Evolutionary conservation across 2,113 vertebrate species (phyloP).

Genomic region (Corynorhinus townsendii): DNA sequence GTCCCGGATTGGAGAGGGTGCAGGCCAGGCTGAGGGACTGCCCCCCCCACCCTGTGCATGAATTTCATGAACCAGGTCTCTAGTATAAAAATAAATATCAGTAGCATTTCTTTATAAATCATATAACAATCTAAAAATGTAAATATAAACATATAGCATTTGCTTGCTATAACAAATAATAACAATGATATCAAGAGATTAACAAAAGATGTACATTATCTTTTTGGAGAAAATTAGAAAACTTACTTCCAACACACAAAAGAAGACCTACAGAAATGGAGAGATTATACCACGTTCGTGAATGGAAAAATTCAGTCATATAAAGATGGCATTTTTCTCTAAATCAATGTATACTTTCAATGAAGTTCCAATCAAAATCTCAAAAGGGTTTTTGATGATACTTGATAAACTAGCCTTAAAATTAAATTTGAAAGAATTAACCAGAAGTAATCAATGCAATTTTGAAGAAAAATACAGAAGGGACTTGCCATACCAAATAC

Average conservation of each 20-base stretch:
- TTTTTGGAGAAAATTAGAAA: not conserved
- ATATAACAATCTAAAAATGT: not conserved
- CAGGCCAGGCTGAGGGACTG: too few relatives aligned
- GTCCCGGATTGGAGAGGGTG: too few relatives aligned
- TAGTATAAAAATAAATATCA: not conserved
- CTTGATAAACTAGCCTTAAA: not conserved
- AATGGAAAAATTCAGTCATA: not conserved
- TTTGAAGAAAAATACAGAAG: conserved; percentile 28
- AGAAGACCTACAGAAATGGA: not conserved
- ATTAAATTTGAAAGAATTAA: not conserved
- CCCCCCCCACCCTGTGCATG: too few relatives aligned
- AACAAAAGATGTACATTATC: not conserved
- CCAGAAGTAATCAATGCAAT: not conserved
- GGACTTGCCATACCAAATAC: not conserved
- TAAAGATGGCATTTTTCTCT: conserved; percentile 5
- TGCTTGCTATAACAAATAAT: not conserved
- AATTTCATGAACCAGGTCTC: too few relatives aligned
- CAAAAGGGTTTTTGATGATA: not conserved
- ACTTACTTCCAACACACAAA: not conserved
- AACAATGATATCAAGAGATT: not conserved
- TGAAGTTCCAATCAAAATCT: not conserved
- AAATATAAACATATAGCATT: not conserved
- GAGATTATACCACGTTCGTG: not conserved
- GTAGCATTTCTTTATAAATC: not conserved
- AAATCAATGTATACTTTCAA: not conserved